These are phyloP conservation scores for Enhydra lutris DNA, from an alignment of 2,113 vertebrate species.

Conservation along the genomic window DNA sequence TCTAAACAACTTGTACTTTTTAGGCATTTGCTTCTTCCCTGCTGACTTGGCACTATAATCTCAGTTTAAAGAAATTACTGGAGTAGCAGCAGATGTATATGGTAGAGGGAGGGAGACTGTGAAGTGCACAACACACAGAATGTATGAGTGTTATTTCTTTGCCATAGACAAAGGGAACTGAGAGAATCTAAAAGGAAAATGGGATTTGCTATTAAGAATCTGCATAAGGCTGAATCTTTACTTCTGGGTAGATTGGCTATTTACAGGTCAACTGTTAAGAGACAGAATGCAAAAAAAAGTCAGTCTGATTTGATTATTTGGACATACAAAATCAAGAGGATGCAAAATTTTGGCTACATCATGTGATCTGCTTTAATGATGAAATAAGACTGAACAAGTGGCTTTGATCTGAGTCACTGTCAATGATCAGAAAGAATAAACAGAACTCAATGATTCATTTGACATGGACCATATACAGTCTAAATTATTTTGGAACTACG, in stretches of 20 bases:
- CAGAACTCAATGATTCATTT: not conserved
- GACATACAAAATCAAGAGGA: not conserved
- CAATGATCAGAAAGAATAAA: not conserved
- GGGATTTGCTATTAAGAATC: not conserved
- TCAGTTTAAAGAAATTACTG: not conserved
- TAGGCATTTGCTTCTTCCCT: not conserved
- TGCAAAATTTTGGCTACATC: not conserved
- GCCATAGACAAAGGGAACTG: not conserved
- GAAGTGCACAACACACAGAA: not conserved
- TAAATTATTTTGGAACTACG: constrained; percentile 1
- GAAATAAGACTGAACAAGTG: not conserved
- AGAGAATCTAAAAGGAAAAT: not conserved
- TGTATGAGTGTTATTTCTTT: not conserved
- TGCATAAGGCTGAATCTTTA: not conserved
- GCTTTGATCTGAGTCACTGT: not conserved
- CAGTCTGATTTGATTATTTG: not conserved
- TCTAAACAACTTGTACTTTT: not conserved
- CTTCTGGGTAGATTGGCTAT: not conserved
- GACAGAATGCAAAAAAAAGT: not conserved
- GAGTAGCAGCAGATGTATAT: not conserved
- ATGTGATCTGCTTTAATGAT: not conserved
- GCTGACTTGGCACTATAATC: not conserved
- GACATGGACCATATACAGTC: not conserved
- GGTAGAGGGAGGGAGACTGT: not conserved
- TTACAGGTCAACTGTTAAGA: not conserved